phyloP scores from a whole-genome alignment of 2,888 invertebrate species.

The Tenthredo distinguenda region DNA sequence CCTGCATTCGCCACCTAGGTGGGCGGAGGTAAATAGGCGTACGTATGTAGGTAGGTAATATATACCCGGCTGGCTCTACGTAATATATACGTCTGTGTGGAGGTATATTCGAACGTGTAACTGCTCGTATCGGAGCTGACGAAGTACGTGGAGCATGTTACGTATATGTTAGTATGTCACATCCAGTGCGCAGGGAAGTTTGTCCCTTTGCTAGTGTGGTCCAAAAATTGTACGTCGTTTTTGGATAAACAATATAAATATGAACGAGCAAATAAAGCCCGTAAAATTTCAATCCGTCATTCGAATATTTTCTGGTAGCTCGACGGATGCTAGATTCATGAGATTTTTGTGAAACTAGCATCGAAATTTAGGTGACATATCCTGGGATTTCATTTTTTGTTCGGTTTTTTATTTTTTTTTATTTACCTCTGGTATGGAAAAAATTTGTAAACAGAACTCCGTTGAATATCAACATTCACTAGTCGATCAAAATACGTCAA shows the following conservation, averaged over 20 bases:
- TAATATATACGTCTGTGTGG: neutral
- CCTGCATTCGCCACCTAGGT: slow-evolving; percentile 31
- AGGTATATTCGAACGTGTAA: neutral
- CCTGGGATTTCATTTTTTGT: neutral
- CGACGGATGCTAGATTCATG: neutral
- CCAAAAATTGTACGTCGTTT: neutral
- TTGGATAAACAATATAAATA: neutral
- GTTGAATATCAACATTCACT: neutral
- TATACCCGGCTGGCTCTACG: slow-evolving; percentile 14
- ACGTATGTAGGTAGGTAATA: slow-evolving; percentile 43
- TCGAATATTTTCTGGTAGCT: neutral
- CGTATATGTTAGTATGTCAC: neutral
- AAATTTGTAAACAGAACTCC: neutral
- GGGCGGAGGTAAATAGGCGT: slow-evolving; percentile 47
- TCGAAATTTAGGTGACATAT: neutral
- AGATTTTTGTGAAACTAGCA: neutral
- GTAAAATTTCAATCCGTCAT: neutral
- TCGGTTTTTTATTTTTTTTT: neutral
- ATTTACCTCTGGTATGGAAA: neutral
- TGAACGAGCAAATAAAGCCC: neutral
- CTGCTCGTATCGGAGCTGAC: neutral
- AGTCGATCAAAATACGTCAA: neutral
- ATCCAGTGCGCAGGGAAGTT: neutral
- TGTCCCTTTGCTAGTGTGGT: neutral
- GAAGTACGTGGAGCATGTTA: neutral